phyloP scores from a whole-genome alignment of 2,888 invertebrate genomes.

The Caenorhabditis sp. region DNA sequence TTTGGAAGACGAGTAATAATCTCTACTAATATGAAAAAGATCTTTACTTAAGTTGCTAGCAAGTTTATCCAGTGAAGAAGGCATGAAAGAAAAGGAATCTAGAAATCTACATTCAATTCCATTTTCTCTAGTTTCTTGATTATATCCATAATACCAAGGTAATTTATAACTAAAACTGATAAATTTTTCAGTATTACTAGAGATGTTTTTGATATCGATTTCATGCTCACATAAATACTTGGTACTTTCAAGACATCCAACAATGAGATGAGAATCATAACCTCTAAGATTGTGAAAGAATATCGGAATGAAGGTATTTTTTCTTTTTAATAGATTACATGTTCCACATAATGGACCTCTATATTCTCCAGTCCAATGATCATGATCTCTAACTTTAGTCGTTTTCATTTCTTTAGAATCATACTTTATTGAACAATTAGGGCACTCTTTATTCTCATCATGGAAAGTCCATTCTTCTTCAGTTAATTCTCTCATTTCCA shows the following conservation, averaged over 20 bases:
- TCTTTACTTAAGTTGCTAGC: conserved; percentile 59
- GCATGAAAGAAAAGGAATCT: conserved; percentile 62
- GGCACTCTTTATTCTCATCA: conserved; percentile 14
- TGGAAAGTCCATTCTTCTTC: conserved; percentile 14
- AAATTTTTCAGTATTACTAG: conserved; percentile 62
- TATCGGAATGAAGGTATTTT: conserved; percentile 62
- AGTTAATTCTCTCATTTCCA: conserved; percentile 33
- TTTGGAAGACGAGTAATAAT: conserved; percentile 47
- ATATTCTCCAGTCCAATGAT: conserved; percentile 60
- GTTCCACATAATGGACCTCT: conserved; percentile 47
- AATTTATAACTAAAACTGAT: conserved; percentile 61
- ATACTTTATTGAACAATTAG: conserved; percentile 18
- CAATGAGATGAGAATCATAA: conserved; percentile 65
- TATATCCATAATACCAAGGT: too few species aligned
- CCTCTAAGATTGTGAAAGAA: conserved; percentile 66
- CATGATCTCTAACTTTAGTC: conserved; percentile 54
- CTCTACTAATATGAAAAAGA: conserved; percentile 32
- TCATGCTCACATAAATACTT: conserved; percentile 32
- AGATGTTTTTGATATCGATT: conserved; percentile 51
- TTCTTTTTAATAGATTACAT: conserved; percentile 57
- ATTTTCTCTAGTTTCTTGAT: too few species aligned
- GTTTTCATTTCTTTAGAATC: conserved; percentile 26
- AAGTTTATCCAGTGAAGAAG: conserved; percentile 55
- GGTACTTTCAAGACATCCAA: conserved; percentile 33
- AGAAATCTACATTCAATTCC: conserved; percentile 65